Conservation (phyloP, 2,888 invertebrate genomes). For the Dasysyrphus albostriatus region DNA sequence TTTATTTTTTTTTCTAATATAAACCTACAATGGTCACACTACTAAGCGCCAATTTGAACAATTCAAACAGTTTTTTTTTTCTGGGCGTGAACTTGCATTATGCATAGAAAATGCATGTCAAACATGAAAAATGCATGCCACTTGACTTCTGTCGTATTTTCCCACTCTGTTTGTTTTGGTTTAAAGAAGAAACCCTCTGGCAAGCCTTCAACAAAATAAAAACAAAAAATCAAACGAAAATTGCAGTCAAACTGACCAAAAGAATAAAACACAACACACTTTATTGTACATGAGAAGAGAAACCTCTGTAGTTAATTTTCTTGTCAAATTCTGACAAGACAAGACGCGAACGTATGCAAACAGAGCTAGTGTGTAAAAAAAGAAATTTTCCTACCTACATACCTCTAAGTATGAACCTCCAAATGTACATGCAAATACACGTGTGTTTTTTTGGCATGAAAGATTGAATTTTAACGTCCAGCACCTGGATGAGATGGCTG, state of each 20-base stretch:
- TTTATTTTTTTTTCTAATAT: not conserved
- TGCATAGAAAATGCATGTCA: conserved; percentile 56
- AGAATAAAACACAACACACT: conserved; percentile 15
- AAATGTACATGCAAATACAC: not conserved
- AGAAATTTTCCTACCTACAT: conserved; percentile 14
- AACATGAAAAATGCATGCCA: conserved; percentile 66
- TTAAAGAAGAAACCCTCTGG: conserved; percentile 33
- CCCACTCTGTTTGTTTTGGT: conserved; percentile 31
- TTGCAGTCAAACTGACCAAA: conserved; percentile 23
- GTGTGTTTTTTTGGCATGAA: conserved; percentile 4
- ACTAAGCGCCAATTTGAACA: conserved; percentile 19
- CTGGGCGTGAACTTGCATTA: conserved; percentile 49
- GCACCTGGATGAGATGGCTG: conserved; percentile 37
- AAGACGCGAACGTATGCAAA: conserved; percentile 30
- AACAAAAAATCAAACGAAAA: conserved; percentile 10
- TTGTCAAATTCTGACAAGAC: conserved; percentile 73
- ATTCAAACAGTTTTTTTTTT: conserved; percentile 6
- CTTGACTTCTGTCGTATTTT: conserved; percentile 69
- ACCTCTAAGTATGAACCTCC: not conserved
- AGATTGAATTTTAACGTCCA: conserved; percentile 54
- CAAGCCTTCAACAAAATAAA: conserved; percentile 7
- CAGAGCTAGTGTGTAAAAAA: not conserved
- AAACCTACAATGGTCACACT: conserved; percentile 5
- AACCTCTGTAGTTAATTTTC: conserved; percentile 73
- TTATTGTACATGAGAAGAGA: conserved; percentile 11